These are phyloP conservation scores for Actenoides hombroni DNA, from an alignment of 2,113 vertebrate species.

Conservation along the genomic window DNA sequence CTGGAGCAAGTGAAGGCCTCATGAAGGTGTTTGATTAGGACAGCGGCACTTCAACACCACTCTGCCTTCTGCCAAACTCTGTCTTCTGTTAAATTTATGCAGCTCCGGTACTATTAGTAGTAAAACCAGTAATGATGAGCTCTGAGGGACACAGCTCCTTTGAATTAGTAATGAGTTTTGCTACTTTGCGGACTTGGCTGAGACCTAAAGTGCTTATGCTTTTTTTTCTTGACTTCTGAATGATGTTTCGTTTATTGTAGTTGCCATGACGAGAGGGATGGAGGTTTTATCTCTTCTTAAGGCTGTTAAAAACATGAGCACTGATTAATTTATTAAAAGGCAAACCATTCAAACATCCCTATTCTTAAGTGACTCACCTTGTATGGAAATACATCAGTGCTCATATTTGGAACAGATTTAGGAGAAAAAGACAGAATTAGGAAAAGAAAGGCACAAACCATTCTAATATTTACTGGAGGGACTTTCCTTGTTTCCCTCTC, in stretches of 20 bases:
- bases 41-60: neutral
- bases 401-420: neutral
- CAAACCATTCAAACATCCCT: neutral
- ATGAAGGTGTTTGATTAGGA: neutral
- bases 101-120: neutral
- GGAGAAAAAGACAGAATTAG: neutral
- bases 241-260: neutral
- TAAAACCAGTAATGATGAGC: constrained; percentile 10
- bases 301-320: neutral
- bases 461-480: neutral
- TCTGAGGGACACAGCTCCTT: neutral
- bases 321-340: constrained; percentile 29
- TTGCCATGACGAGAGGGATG: neutral
- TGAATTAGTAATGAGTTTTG: constrained; percentile 29
- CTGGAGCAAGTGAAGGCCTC: neutral
- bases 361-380: neutral
- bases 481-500: neutral
- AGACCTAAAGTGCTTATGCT: neutral
- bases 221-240: neutral
- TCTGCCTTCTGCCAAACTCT: neutral
- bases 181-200: neutral
- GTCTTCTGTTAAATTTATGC: constrained; percentile 18
- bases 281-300: neutral
- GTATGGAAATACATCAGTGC: neutral
- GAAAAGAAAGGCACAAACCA: neutral